phyloP scores from a whole-genome alignment of 1,140 invertebrate genomes.

The Harpegnathos saltator region DNA sequence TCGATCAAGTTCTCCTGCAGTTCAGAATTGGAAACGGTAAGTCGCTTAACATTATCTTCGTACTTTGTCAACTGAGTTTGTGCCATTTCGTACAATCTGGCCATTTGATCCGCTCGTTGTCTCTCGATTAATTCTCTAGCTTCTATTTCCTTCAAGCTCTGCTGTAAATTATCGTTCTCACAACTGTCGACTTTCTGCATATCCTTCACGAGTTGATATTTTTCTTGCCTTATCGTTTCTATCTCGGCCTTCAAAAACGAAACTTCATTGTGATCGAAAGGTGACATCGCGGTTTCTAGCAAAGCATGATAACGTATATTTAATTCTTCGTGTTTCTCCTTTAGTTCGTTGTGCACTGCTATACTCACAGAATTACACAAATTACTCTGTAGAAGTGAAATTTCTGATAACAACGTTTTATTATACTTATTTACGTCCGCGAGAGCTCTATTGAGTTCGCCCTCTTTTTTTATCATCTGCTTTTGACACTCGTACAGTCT shows the following conservation, averaged over 20 bases:
- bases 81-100: constrained; percentile 82
- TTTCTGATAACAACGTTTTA: constrained; percentile 75
- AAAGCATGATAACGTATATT: constrained; percentile 79
- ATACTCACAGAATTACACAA: constrained; percentile 77
- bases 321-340: constrained; percentile 80
- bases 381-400: constrained; percentile 77
- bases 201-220: constrained; percentile 72
- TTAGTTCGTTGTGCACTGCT: constrained; percentile 76
- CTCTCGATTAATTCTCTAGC: constrained; percentile 79
- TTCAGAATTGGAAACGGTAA: constrained; percentile 79
- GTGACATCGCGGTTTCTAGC: constrained; percentile 74
- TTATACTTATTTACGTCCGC: constrained; percentile 76
- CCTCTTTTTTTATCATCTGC: constrained; percentile 77
- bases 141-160: constrained; percentile 60
- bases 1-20: constrained; percentile 81
- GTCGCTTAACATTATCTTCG: constrained; percentile 78
- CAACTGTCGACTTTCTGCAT: not conserved
- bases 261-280: constrained; percentile 47
- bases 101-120: constrained; percentile 78
- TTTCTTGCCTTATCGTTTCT: constrained; percentile 75
- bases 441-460: constrained; percentile 75
- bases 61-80: constrained; percentile 83
- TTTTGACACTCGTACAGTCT: constrained; percentile 79
- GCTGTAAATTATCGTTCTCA: constrained; percentile 22
- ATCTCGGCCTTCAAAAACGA: constrained; percentile 73